These are phyloP conservation scores for Nasonia giraulti DNA, from an alignment of 1,140 invertebrate genomes.

Conservation along the genomic window DNA sequence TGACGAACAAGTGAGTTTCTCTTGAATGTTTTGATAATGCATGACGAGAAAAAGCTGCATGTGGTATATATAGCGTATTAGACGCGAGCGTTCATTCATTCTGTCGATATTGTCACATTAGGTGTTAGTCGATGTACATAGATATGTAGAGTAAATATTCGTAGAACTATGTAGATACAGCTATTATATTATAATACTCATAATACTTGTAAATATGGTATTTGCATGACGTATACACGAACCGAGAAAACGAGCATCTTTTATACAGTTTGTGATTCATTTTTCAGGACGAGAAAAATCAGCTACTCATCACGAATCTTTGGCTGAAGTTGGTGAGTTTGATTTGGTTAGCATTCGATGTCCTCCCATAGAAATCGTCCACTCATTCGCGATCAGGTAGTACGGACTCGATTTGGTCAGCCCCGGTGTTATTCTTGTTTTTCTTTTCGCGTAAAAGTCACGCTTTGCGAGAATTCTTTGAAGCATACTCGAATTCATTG, in stretches of 20 bases:
- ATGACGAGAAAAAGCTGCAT: slow-evolving; percentile 5
- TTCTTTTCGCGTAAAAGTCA: no score
- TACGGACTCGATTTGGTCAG: neutral
- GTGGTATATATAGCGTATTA: neutral
- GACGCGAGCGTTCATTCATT: neutral
- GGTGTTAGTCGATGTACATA: neutral
- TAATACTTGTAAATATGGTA: neutral
- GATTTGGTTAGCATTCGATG: neutral
- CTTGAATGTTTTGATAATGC: slow-evolving; percentile 35
- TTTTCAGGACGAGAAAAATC: slow-evolving; percentile 92
- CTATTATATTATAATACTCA: neutral
- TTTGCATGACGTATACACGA: neutral
- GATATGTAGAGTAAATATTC: neutral
- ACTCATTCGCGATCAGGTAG: neutral
- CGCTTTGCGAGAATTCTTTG: no score
- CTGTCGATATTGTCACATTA: slow-evolving; percentile 20
- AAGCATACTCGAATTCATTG: no score
- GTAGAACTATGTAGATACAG: neutral
- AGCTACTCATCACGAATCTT: slow-evolving; percentile 93
- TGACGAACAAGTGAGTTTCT: neutral
- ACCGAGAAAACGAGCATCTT: neutral
- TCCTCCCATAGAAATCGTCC: no score
- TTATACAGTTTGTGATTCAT: slow-evolving; percentile 60
- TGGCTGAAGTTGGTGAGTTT: slow-evolving; percentile 91
- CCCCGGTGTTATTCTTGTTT: no score